Evolutionary conservation across 2,113 vertebrate species (phyloP).

Genomic region (Ranitomeya imitator): DNA sequence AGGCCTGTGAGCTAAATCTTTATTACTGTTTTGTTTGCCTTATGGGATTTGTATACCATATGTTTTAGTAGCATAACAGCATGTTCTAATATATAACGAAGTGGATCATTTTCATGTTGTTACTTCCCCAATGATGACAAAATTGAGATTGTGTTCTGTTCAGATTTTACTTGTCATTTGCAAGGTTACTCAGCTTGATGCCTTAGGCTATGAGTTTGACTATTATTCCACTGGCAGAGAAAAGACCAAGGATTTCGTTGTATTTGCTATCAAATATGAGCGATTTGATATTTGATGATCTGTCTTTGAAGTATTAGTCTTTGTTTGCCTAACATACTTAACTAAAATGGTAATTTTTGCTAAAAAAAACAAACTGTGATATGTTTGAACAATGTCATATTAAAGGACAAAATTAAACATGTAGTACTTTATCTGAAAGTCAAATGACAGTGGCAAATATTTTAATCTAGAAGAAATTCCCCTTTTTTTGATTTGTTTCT

Average conservation of each 20-base stretch:
- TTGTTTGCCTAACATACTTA: neutral
- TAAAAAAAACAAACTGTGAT: neutral
- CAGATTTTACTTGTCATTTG: constrained; percentile 40
- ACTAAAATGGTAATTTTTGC: neutral
- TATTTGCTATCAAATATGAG: neutral
- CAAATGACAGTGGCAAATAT: neutral
- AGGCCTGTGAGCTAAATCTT: constrained; percentile 20
- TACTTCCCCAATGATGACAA: constrained; percentile 30
- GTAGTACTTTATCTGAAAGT: neutral
- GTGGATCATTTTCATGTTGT: constrained; percentile 47
- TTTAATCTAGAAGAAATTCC: no score
- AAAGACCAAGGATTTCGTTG: neutral
- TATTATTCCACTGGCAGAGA: neutral
- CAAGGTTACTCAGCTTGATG: constrained; percentile 35
- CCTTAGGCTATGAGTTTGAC: constrained; percentile 14
- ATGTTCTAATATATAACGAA: constrained; percentile 50
- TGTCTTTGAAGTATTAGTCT: neutral
- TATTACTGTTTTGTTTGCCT: constrained; percentile 47
- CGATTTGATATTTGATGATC: neutral
- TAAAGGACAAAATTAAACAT: neutral
- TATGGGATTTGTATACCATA: constrained; percentile 41
- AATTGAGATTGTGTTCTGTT: constrained; percentile 27
- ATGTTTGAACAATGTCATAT: neutral
- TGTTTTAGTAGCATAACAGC: constrained; percentile 46
- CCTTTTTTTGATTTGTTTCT: no score